Percentiles rank a stretch among this genome's conserved stretches.
Evolutionary conservation across 2,113 vertebrate species (phyloP).

Genomic region (Periophthalmodon schlosseri): DNA sequence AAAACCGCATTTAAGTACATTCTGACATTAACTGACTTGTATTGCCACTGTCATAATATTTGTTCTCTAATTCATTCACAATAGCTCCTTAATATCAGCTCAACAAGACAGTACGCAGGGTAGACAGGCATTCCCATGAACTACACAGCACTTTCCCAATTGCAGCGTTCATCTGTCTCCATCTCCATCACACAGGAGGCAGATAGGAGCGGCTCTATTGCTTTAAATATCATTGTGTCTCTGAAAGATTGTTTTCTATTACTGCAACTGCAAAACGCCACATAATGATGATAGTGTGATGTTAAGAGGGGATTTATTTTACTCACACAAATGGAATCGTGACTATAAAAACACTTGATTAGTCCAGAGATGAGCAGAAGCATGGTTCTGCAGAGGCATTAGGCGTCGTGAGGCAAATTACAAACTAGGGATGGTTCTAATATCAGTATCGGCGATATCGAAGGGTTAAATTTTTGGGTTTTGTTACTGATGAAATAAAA

Average conservation of each 20-base stretch:
- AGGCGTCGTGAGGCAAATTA: neutral
- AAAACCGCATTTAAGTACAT: neutral
- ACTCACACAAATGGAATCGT: conserved; percentile 45
- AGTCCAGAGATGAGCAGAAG: conserved; percentile 26
- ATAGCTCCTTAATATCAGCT: neutral
- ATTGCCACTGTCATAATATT: neutral
- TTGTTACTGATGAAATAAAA: too few relatives aligned
- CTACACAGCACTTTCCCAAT: neutral
- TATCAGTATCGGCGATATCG: too few relatives aligned
- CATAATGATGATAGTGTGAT: conserved; percentile 35
- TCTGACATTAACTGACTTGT: neutral
- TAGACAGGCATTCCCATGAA: neutral
- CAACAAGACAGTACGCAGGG: neutral
- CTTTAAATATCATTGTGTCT: conserved; percentile 30
- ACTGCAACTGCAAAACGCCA: conserved; percentile 33
- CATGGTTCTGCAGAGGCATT: conserved; percentile 13
- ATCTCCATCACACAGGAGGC: conserved; percentile 19
- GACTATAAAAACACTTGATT: conserved; percentile 41
- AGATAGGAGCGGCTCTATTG: neutral
- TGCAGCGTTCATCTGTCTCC: conserved; percentile 26
- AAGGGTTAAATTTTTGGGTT: too few relatives aligned
- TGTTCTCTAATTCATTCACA: neutral
- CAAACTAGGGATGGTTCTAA: too few relatives aligned
- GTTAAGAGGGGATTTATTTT: conserved; percentile 34
- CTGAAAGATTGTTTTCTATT: conserved; percentile 46